Conservation (phyloP, 2,888 invertebrate species). For the Chironomus tentans region DNA sequence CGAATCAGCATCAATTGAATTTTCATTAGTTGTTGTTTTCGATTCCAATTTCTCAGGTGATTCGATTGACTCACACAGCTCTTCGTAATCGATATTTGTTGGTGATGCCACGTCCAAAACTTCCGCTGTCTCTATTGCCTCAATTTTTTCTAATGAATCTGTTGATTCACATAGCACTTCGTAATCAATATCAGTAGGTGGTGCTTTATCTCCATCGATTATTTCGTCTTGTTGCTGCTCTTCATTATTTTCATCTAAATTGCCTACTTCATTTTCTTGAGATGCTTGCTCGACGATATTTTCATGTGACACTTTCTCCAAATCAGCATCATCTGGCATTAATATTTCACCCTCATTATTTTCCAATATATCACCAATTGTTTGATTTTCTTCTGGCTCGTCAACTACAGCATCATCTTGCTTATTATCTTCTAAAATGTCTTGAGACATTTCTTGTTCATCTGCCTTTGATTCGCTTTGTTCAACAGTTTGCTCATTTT, state of each 20-base stretch:
- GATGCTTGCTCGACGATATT: not conserved
- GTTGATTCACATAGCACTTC: not conserved
- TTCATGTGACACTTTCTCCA: not conserved
- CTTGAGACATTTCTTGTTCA: no score
- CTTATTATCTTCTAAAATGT: no score
- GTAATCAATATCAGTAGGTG: not conserved
- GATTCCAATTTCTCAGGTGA: not conserved
- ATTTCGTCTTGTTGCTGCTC: not conserved
- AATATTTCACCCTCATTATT: not conserved
- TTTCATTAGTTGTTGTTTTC: not conserved
- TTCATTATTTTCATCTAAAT: slow-evolving; percentile 18
- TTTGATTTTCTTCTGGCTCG: not conserved
- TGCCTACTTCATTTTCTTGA: not conserved
- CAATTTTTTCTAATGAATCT: not conserved
- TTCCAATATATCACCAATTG: not conserved
- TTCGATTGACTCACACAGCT: not conserved
- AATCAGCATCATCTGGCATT: no score
- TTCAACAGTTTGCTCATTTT: slow-evolving; percentile 28
- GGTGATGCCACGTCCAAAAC: not conserved
- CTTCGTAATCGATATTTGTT: not conserved
- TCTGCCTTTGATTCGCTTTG: not conserved
- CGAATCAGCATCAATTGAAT: not conserved
- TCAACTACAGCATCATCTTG: no score
- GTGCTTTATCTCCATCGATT: not conserved
- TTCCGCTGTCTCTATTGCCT: not conserved